A percentile compares a stretch with the other conserved stretches of the same genome.
phyloP scores from a whole-genome alignment of 2,797 vertebrate genomes.

The Tympanoctomys barrerae region DNA sequence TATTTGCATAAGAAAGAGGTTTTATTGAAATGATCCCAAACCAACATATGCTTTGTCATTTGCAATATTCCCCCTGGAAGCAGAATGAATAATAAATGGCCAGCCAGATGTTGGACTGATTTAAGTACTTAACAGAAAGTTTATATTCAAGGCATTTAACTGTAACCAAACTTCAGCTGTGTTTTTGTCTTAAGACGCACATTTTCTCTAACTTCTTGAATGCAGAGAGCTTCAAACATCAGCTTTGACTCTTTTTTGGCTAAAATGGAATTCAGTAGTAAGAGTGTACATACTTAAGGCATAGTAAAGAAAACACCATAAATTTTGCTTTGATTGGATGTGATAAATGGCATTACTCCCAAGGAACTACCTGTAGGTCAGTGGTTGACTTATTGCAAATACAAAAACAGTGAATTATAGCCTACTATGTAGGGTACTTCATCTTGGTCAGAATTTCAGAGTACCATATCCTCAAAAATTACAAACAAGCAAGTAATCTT shows the following conservation, averaged over 20 bases:
- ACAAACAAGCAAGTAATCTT: neutral
- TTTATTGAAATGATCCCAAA: slow-evolving; percentile 82
- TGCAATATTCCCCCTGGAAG: slow-evolving; percentile 74
- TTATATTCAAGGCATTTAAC: slow-evolving; percentile 79
- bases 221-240: slow-evolving; percentile 63
- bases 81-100: slow-evolving; percentile 78
- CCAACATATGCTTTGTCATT: slow-evolving; percentile 81
- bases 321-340: slow-evolving; percentile 44
- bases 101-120: slow-evolving; percentile 79
- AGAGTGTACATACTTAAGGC: slow-evolving; percentile 26
- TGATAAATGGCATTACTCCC: slow-evolving; percentile 6
- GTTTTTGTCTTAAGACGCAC: slow-evolving; percentile 70
- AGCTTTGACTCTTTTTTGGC: slow-evolving; percentile 19
- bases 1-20: slow-evolving; percentile 80
- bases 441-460: slow-evolving; percentile 13
- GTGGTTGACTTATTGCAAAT: slow-evolving; percentile 22
- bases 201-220: slow-evolving; percentile 66
- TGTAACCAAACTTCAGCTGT: slow-evolving; percentile 73
- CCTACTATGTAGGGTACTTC: neutral
- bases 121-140: slow-evolving; percentile 77
- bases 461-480: neutral
- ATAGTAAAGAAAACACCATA: slow-evolving; percentile 46
- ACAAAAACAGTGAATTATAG: slow-evolving; percentile 20
- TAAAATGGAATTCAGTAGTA: slow-evolving; percentile 59
- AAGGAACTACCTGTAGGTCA: neutral